Conservation (phyloP, 2,113 vertebrate species). For the Glaucidium brasilianum region DNA sequence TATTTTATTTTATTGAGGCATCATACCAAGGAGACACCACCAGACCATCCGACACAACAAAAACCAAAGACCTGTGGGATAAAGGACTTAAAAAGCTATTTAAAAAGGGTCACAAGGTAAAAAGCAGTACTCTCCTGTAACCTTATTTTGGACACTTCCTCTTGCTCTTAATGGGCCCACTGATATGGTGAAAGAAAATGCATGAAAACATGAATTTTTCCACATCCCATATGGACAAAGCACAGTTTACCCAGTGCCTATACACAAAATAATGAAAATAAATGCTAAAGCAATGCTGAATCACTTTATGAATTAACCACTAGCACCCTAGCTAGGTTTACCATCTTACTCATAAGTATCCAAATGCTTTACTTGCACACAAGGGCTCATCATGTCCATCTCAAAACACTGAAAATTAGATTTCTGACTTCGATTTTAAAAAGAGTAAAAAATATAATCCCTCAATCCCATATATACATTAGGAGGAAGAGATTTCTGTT, state of each 20-base stretch:
- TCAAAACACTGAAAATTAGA: not conserved
- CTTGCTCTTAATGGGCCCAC: not conserved
- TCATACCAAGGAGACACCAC: not conserved
- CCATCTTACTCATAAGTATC: not conserved
- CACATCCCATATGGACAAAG: not conserved
- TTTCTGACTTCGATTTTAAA: not conserved
- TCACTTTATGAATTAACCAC: not conserved
- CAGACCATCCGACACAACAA: not conserved
- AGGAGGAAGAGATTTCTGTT: not conserved
- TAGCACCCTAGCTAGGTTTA: not conserved
- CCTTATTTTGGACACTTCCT: not conserved
- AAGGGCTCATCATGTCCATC: not conserved
- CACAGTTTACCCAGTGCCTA: not conserved
- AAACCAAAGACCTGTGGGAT: not conserved
- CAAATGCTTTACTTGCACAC: not conserved
- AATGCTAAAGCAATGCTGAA: not conserved
- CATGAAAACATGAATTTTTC: not conserved
- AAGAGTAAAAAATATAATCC: not conserved
- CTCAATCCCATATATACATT: accelerated
- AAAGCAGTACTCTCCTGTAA: not conserved
- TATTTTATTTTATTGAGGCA: not conserved
- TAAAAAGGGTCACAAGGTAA: too few species aligned
- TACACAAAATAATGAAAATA: not conserved
- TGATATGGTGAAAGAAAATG: not conserved
- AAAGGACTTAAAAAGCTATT: not conserved